Evolutionary conservation across 1,140 invertebrate species (phyloP), one percentile per base, ranked within the genome.

Genomic region (Neodiprion pinetum): DNA sequence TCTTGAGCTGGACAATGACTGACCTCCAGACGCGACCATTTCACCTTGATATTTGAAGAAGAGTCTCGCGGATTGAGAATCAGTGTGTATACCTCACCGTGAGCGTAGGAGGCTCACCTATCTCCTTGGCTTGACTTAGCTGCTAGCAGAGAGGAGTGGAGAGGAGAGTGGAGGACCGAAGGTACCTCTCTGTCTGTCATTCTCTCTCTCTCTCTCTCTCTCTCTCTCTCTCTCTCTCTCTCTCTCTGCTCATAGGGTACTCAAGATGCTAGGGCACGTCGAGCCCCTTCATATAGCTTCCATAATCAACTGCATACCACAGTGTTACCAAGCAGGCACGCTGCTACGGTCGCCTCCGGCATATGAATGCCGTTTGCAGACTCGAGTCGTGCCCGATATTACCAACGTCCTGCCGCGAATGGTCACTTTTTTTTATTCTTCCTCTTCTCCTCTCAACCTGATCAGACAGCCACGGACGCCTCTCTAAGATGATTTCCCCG

Each of bases 281-380:
- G 80, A 79, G 82, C 78, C 80, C 82, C 82, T 84, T 84, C 81
- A 83, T 84, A 83, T 81, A 84, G 82, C 82, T 80, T 83, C 82
- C 80, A 84, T 84, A 84, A 84, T 84, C 82, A 84, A 84, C 82
- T 84, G 82, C 82, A 84, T 84, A 83, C 82, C 82, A 74, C 82
- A 84, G 78, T 84, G 81, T 84, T 84, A 84, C 82, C 77, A 83
- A 76, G 80, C 53, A 61, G 80, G 77, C 79, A 79, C 74, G 80
- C 78, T 76, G 75, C 80, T 79, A 81, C 74, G 75, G 70, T 81
- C 80, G 81, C 79, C 77, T 69, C 72, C 77, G 76, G 82, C 82
- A 83, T 83, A 83, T 83, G 82, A 84, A 84, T 84, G 81, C 78
- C 75, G 75, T 72, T 76, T 75, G 69, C 68, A 75, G 75, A 70